Conservation (phyloP, 2,888 invertebrate genomes). For the Flexamia atlantica region DNA sequence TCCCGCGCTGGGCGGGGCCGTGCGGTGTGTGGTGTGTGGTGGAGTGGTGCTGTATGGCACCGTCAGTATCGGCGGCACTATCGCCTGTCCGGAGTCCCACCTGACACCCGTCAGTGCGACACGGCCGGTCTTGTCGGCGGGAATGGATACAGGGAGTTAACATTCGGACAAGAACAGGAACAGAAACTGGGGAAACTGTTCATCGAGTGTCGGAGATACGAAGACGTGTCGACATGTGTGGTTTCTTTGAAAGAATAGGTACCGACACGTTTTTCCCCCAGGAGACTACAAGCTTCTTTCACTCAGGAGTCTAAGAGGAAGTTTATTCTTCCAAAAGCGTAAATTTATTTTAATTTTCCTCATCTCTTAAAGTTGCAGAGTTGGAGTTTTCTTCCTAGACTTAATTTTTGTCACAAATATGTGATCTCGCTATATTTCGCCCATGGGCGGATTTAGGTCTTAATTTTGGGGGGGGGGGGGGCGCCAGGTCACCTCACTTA, state of each 20-base stretch:
- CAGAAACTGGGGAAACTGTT: neutral
- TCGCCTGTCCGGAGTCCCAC: neutral
- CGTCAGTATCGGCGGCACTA: neutral
- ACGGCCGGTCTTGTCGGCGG: constrained; percentile 11
- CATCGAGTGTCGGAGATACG: neutral
- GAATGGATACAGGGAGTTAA: neutral
- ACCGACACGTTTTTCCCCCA: neutral
- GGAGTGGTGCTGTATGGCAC: neutral
- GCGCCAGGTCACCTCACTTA: too few relatives aligned
- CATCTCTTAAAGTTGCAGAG: too few relatives aligned
- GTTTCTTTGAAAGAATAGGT: neutral
- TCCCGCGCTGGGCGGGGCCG: constrained; percentile 38
- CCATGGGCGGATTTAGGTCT: too few relatives aligned
- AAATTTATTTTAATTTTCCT: too few relatives aligned
- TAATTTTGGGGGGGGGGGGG: too few relatives aligned
- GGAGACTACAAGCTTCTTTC: too few relatives aligned
- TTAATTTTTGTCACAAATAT: too few relatives aligned
- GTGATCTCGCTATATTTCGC: too few relatives aligned
- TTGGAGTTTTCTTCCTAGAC: too few relatives aligned
- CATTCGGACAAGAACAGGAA: constrained; percentile 5
- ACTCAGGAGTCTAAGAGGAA: too few relatives aligned
- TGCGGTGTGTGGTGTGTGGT: too few relatives aligned
- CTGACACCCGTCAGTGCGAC: constrained; percentile 24
- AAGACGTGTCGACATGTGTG: neutral
- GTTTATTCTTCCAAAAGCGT: too few relatives aligned